phyloP scores from a whole-genome alignment of 2,113 vertebrate species.

The Centropus bengalensis region DNA sequence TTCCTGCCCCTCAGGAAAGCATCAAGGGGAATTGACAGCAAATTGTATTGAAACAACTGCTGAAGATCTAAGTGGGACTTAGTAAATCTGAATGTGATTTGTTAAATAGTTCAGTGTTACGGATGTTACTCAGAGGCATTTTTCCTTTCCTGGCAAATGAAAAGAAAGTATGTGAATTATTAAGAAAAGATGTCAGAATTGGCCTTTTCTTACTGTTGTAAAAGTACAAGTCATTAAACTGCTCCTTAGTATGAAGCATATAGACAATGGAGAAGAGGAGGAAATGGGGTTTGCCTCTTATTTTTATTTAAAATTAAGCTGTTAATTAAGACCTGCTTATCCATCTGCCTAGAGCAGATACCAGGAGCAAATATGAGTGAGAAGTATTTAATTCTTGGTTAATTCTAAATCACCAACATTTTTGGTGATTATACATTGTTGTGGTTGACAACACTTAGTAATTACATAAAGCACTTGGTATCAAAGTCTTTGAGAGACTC shows the following conservation, averaged over 20 bases:
- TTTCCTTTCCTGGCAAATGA: not conserved
- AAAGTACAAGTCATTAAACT: not conserved
- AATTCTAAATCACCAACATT: too few species aligned
- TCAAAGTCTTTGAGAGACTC: not conserved
- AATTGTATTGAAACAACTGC: not conserved
- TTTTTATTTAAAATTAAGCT: slow-evolving; percentile 4
- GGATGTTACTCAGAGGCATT: not conserved
- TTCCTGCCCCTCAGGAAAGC: not conserved
- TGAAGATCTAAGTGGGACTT: not conserved
- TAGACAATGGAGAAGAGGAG: not conserved
- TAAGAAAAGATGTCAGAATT: not conserved
- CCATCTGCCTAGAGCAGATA: not conserved
- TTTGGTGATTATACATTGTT: not conserved
- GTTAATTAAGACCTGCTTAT: not conserved
- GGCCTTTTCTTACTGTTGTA: not conserved
- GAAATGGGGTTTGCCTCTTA: not conserved
- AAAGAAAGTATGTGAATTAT: not conserved
- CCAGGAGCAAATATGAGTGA: not conserved
- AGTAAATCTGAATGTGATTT: not conserved
- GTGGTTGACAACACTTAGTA: not conserved
- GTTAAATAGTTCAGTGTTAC: not conserved
- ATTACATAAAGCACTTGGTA: not conserved
- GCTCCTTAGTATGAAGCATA: not conserved
- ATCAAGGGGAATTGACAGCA: not conserved
- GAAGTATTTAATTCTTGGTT: not conserved